Evolutionary conservation across 2,888 invertebrate species (phyloP).

Genomic region (Ophonus ardosiacus): DNA sequence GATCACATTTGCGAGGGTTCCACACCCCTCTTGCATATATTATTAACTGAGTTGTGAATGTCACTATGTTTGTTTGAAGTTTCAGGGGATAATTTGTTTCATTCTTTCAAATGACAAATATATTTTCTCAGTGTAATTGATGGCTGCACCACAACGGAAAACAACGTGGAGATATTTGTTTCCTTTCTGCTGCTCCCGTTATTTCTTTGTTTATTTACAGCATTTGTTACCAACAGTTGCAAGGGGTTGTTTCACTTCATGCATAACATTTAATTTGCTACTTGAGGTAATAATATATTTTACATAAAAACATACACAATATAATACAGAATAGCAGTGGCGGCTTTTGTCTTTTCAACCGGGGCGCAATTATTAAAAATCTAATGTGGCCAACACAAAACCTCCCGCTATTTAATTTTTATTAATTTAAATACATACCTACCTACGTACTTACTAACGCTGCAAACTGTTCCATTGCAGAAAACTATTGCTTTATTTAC

Average conservation of each 20-base stretch:
- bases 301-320: too few relatives aligned
- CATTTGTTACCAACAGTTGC: neutral
- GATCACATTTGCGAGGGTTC: neutral
- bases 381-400: too few relatives aligned
- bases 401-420: too few relatives aligned
- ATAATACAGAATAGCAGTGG: too few relatives aligned
- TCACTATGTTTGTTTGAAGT: conserved; percentile 33
- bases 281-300: too few relatives aligned
- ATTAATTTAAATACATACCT: too few relatives aligned
- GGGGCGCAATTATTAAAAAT: too few relatives aligned
- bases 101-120: conserved; percentile 32
- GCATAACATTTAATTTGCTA: too few relatives aligned
- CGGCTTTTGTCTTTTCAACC: too few relatives aligned
- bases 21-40: conserved; percentile 20
- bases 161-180: neutral
- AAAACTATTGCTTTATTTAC: too few relatives aligned
- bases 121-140: neutral
- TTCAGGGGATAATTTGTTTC: conserved; percentile 29
- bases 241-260: neutral
- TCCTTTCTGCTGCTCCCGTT: neutral
- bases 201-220: neutral
- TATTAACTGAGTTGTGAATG: conserved; percentile 32
- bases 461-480: too few relatives aligned
- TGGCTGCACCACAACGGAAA: conserved; percentile 10
- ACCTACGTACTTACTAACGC: too few relatives aligned